These are phyloP conservation scores for Archips xylosteana DNA, from an alignment of 2,888 invertebrate genomes.

Conservation along the genomic window DNA sequence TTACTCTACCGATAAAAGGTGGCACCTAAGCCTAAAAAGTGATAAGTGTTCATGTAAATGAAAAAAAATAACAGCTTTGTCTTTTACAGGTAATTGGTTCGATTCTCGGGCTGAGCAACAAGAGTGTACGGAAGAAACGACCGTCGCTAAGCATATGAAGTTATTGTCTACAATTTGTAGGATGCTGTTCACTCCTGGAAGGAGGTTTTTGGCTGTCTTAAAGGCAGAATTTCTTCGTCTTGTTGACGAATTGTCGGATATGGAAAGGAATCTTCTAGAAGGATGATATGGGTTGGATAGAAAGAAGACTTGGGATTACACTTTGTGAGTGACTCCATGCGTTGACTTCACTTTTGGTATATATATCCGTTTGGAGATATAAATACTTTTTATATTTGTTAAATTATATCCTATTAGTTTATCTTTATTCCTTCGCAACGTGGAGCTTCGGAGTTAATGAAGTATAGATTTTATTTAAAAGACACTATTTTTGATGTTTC, in stretches of 20 bases:
- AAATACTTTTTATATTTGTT: neutral
- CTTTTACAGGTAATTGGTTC: slow-evolving; percentile 87
- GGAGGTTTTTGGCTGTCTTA: slow-evolving; percentile 76
- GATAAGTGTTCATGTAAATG: neutral
- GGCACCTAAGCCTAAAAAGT: neutral
- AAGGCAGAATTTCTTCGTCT: slow-evolving; percentile 64
- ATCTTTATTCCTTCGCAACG: neutral
- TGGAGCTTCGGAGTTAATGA: slow-evolving; percentile 11
- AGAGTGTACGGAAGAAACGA: slow-evolving; percentile 91
- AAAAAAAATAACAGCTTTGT: slow-evolving; percentile 3
- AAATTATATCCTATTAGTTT: neutral
- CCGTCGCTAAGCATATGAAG: slow-evolving; percentile 91
- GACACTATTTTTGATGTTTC: slow-evolving; percentile 1
- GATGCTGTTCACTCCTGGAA: slow-evolving; percentile 74
- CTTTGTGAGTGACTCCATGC: neutral
- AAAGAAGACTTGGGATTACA: slow-evolving; percentile 12
- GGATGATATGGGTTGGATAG: slow-evolving; percentile 15
- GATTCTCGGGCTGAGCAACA: slow-evolving; percentile 91
- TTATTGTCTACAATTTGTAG: slow-evolving; percentile 48
- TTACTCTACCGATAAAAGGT: neutral
- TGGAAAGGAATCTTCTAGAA: slow-evolving; percentile 18
- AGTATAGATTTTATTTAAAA: slow-evolving; percentile 18
- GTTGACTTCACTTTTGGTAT: neutral
- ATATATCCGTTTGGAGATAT: neutral
- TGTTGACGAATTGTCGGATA: slow-evolving; percentile 54